phyloP scores from a whole-genome alignment of 2,113 vertebrate species.

The Heliornis fulica region DNA sequence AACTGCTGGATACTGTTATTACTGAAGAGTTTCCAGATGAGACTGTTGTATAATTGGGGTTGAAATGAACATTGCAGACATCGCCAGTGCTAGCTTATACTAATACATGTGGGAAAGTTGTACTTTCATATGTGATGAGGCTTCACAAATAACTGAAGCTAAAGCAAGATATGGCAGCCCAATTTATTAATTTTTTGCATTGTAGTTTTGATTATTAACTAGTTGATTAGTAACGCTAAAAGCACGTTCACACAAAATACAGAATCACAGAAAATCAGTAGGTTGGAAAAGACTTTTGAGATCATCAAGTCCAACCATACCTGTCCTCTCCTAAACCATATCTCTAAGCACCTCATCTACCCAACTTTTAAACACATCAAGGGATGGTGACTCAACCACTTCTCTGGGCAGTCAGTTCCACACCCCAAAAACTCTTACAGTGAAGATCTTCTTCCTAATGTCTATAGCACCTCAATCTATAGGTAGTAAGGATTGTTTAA shows the following conservation, averaged over 20 bases:
- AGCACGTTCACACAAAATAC: not conserved
- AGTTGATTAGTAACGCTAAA: not conserved
- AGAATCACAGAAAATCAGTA: too few relatives aligned
- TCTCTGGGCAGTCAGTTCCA: too few relatives aligned
- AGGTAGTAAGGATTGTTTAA: not conserved
- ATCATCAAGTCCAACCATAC: too few relatives aligned
- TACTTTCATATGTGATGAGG: not conserved
- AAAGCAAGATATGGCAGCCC: not conserved
- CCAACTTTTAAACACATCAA: too few relatives aligned
- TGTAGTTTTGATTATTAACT: not conserved
- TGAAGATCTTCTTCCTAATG: too few relatives aligned
- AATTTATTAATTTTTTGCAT: not conserved
- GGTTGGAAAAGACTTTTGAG: too few relatives aligned
- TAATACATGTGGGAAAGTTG: not conserved
- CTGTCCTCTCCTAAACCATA: too few relatives aligned
- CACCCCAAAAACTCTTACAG: too few relatives aligned
- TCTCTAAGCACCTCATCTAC: too few relatives aligned
- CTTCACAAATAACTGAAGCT: not conserved
- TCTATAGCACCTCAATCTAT: not conserved
- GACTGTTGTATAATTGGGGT: not conserved
- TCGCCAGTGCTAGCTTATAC: not conserved
- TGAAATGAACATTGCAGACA: not conserved
- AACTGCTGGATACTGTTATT: not conserved
- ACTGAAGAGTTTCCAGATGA: not conserved
- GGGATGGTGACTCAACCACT: too few relatives aligned